Percentiles rank a stretch among this genome's conserved stretches.
phyloP scores from a whole-genome alignment of 2,888 invertebrate genomes.

The Eutolmus rufibarbis region DNA sequence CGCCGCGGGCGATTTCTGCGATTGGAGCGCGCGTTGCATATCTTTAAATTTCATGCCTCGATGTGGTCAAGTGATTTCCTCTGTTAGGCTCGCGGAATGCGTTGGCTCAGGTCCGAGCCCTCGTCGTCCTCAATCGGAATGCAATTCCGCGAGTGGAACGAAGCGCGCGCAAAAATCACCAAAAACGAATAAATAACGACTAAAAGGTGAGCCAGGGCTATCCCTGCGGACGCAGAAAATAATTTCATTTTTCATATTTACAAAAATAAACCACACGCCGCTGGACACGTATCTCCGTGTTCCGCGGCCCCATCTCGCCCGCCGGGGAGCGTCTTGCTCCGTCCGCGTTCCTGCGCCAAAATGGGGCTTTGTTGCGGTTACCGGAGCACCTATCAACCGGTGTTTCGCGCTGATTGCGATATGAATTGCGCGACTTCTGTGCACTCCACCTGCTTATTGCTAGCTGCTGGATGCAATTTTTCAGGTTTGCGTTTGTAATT shows the following conservation, averaged over 20 bases:
- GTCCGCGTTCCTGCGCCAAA: conserved; percentile 3
- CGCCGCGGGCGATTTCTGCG: conserved; percentile 56
- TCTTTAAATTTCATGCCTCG: conserved; percentile 21
- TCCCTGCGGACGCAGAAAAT: conserved; percentile 16
- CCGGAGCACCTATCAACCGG: conserved; percentile 27
- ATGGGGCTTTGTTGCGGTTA: background rate
- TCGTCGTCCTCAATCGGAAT: conserved; percentile 11
- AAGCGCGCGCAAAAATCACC: conserved; percentile 14
- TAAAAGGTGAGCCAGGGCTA: background rate
- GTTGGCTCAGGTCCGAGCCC: background rate
- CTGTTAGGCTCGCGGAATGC: background rate
- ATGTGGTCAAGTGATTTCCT: conserved; percentile 32
- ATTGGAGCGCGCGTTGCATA: conserved; percentile 27
- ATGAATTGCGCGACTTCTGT: conserved; percentile 40
- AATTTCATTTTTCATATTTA: conserved; percentile 36
- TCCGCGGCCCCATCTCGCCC: background rate
- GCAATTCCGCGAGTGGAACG: conserved; percentile 25
- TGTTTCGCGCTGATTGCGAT: conserved; percentile 34
- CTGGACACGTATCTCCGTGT: conserved; percentile 31
- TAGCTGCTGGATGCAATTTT: conserved; percentile 27
- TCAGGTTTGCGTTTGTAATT: conserved; percentile 9
- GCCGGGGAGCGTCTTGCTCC: background rate
- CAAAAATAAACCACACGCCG: background rate
- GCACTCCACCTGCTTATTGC: conserved; percentile 21
- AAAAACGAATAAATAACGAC: conserved; percentile 30